A percentile compares a stretch with the other conserved stretches of the same genome.
Conservation (phyloP, 1,140 invertebrate species). For the Potamilus streckersoni region DNA sequence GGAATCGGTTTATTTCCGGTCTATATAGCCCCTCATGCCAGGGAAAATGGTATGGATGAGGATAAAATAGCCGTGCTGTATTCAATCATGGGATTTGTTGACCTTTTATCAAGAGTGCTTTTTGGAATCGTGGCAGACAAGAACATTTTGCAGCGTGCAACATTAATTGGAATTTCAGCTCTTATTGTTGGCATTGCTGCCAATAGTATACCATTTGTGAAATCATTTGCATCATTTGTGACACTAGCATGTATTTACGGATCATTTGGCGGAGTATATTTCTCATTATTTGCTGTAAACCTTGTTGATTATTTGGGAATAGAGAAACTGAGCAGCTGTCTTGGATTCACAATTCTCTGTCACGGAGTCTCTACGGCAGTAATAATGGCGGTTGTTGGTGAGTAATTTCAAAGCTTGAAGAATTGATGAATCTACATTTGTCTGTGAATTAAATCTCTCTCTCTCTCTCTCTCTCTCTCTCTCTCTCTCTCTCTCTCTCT, state of each 20-base stretch:
- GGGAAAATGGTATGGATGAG: constrained; percentile 3
- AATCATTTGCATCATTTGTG: constrained; percentile 7
- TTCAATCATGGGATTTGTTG: constrained; percentile 17
- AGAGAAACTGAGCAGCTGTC: constrained; percentile 17
- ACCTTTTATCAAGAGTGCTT: constrained; percentile 9
- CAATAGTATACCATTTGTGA: constrained; percentile 15
- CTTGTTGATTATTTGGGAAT: constrained; percentile 23
- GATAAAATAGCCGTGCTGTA: constrained; percentile 14
- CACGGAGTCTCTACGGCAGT: constrained; percentile 15
- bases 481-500: too few relatives aligned
- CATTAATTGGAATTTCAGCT: constrained; percentile 9
- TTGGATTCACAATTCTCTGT: constrained; percentile 24
- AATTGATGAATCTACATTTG: too few relatives aligned
- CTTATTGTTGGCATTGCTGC: constrained; percentile 4
- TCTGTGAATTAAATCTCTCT: too few relatives aligned
- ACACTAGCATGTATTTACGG: constrained; percentile 15
- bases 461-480: too few relatives aligned
- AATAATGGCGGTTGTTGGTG: constrained; percentile 23
- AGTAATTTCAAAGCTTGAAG: not conserved
- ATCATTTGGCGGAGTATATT: constrained; percentile 20
- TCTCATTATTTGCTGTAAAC: constrained; percentile 17
- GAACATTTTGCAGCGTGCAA: constrained; percentile 15
- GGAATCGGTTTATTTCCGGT: not conserved
- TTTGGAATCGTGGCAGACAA: constrained; percentile 20
- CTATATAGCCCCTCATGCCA: constrained; percentile 12